A percentile compares a stretch with the other conserved stretches of the same genome.
Conservation (phyloP, 92 coral and sea anemone genomes). For the Heteractis magnifica region DNA sequence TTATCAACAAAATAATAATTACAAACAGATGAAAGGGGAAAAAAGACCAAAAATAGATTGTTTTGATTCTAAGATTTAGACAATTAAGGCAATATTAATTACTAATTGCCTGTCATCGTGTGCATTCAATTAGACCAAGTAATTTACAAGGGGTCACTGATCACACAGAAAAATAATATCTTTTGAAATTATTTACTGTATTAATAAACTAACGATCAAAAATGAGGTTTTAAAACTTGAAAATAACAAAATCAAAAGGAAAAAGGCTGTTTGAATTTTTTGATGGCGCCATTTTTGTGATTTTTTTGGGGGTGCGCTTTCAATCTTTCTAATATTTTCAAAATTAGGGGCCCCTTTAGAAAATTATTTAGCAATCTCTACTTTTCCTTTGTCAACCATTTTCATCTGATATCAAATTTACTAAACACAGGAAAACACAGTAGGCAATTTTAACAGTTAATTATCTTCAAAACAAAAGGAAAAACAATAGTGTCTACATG, state of each 20-base stretch:
- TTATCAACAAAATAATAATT: neutral
- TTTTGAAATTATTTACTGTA: neutral
- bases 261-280: neutral
- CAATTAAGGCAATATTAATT: constrained; percentile 21
- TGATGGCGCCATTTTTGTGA: neutral
- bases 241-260: neutral
- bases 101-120: neutral
- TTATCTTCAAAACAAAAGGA: neutral
- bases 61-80: neutral
- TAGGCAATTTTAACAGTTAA: neutral
- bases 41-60: neutral
- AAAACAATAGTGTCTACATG: neutral
- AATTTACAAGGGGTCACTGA: neutral
- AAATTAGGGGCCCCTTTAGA: neutral
- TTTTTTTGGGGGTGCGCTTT: neutral
- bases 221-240: neutral
- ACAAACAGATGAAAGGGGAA: neutral
- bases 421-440: neutral
- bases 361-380: neutral
- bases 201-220: neutral
- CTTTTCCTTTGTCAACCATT: neutral
- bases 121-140: constrained; percentile 2
- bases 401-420: neutral
- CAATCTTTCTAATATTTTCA: neutral
- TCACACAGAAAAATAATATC: neutral